Evolutionary conservation across 2,888 invertebrate genomes (phyloP).

Genomic region (Limulus polyphemus): DNA sequence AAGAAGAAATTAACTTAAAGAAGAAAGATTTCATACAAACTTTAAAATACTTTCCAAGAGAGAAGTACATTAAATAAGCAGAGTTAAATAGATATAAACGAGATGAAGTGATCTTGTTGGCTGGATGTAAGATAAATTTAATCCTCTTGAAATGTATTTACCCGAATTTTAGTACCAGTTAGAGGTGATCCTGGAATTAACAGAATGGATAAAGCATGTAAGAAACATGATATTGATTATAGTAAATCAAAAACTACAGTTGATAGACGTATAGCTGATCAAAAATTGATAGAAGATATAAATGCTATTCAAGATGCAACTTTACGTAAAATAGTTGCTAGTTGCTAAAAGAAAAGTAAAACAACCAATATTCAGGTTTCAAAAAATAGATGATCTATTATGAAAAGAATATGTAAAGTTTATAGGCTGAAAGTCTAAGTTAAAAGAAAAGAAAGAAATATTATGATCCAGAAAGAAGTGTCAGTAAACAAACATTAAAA

Average conservation of each 20-base stretch:
- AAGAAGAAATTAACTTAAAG: no score
- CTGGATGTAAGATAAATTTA: no score
- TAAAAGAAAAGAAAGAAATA: constrained; percentile 2
- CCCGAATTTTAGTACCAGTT: no score
- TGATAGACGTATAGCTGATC: not conserved
- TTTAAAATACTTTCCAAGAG: no score
- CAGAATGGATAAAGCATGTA: not conserved
- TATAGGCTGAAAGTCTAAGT: constrained; percentile 4
- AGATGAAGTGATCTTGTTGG: no score
- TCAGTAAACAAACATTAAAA: not conserved
- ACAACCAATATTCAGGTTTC: not conserved
- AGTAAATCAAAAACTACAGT: constrained; percentile 1
- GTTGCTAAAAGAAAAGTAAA: not conserved
- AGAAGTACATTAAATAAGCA: no score
- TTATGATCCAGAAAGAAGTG: constrained; percentile 5
- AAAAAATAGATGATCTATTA: not conserved
- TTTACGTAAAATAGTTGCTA: not conserved
- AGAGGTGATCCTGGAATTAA: constrained; percentile 1
- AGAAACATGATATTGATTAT: not conserved
- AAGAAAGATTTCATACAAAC: no score
- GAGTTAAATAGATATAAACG: no score
- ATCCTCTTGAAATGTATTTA: no score
- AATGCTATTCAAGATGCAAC: constrained; percentile 6
- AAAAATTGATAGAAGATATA: not conserved
- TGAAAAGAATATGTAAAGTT: not conserved